Conservation (phyloP, 2,797 vertebrate species). For the Lithobates pipiens region DNA sequence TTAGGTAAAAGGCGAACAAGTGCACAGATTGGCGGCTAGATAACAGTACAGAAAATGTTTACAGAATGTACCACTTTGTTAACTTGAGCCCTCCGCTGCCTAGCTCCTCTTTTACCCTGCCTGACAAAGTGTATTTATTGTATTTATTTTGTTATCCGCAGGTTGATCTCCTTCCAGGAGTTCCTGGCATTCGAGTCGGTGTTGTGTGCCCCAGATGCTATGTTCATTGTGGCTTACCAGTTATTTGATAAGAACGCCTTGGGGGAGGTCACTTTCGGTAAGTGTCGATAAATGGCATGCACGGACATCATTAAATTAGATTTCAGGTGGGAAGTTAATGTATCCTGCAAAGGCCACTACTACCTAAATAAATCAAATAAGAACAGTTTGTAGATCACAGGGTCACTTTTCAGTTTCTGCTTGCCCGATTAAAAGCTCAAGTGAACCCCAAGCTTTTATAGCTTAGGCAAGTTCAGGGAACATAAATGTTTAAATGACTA, state of each 20-base stretch:
- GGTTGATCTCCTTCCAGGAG: slow-evolving; percentile 98
- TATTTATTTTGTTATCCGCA: slow-evolving; percentile 74
- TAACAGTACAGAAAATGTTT: slow-evolving; percentile 55
- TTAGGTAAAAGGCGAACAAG: slow-evolving; percentile 48
- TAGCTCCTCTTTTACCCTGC: slow-evolving; percentile 10
- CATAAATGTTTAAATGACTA: neutral
- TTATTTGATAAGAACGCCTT: slow-evolving; percentile 97
- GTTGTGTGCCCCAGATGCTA: slow-evolving; percentile 94
- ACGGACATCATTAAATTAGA: neutral
- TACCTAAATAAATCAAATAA: neutral
- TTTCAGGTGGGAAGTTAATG: neutral
- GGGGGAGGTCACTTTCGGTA: slow-evolving; percentile 95
- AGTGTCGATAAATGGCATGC: slow-evolving; percentile 52
- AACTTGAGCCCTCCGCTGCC: slow-evolving; percentile 35
- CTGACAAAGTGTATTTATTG: slow-evolving; percentile 62
- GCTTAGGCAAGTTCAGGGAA: neutral
- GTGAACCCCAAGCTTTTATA: neutral
- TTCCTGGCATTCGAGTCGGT: slow-evolving; percentile 98
- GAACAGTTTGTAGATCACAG: neutral
- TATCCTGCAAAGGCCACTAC: neutral
- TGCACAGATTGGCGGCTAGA: slow-evolving; percentile 40
- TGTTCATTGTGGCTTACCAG: slow-evolving; percentile 98
- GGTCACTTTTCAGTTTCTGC: neutral
- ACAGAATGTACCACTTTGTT: slow-evolving; percentile 56
- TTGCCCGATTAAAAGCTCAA: neutral